Percentiles rank a stretch among this genome's conserved stretches.
Evolutionary conservation across 2,888 invertebrate genomes (phyloP).

Genomic region (Calameuta filiformis): DNA sequence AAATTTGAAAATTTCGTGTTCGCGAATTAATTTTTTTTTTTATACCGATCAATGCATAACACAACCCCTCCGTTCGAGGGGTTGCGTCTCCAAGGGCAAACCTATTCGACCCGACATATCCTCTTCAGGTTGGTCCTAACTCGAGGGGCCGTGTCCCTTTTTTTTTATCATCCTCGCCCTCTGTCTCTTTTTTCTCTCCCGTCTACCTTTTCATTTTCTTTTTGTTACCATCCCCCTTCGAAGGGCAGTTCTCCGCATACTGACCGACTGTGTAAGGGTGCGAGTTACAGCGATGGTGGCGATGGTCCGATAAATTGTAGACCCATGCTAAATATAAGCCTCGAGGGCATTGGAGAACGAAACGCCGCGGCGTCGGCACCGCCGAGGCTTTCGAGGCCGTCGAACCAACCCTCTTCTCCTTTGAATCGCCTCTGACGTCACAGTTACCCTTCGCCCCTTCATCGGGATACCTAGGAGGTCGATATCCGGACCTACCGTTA

Average conservation of each 20-base stretch:
- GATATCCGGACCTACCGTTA: background rate
- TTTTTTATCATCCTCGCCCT: background rate
- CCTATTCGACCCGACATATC: background rate
- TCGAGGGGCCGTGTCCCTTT: background rate
- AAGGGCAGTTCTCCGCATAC: background rate
- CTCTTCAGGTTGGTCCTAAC: background rate
- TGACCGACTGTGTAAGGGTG: background rate
- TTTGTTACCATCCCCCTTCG: background rate
- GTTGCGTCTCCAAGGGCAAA: background rate
- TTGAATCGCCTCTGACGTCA: background rate
- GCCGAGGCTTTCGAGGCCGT: background rate
- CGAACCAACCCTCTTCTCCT: background rate
- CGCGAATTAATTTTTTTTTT: background rate
- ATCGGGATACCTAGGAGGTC: background rate
- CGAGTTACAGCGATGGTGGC: background rate
- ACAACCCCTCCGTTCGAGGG: background rate
- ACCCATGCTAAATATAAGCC: background rate
- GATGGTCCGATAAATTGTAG: background rate
- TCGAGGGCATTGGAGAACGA: background rate
- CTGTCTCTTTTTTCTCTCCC: background rate
- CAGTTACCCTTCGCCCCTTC: background rate
- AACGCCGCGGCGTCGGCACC: background rate
- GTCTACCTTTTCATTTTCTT: background rate
- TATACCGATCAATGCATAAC: background rate
- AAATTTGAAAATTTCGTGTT: no score